Percentiles rank a stretch among this genome's conserved stretches.
phyloP scores from a whole-genome alignment of 2,797 vertebrate species.

The Sebastes trivittatus region DNA sequence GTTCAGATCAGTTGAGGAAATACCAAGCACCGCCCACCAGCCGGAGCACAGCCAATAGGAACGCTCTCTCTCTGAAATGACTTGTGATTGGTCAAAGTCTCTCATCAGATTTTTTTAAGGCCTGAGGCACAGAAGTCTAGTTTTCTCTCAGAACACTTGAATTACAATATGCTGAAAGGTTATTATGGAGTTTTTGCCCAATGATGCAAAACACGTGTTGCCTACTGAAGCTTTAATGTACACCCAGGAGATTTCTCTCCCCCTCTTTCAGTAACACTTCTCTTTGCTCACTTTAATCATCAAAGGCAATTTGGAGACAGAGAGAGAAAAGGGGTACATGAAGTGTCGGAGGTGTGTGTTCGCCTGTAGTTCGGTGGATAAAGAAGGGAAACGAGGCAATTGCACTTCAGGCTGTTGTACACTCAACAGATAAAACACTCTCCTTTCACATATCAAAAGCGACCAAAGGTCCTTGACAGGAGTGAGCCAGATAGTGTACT shows the following conservation, averaged over 20 bases:
- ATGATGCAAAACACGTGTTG: neutral
- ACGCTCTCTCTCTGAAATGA: too few relatives aligned
- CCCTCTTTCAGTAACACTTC: neutral
- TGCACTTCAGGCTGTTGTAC: constrained; percentile 27
- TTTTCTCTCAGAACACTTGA: neutral
- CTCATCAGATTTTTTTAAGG: too few relatives aligned
- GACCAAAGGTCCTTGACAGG: constrained; percentile 19
- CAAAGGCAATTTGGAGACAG: constrained; percentile 19
- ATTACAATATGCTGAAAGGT: neutral
- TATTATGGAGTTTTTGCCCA: neutral
- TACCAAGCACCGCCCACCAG: too few relatives aligned
- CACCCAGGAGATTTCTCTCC: neutral
- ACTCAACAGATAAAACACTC: constrained; percentile 33
- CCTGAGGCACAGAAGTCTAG: neutral
- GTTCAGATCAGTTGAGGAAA: too few relatives aligned
- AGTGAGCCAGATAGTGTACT: constrained; percentile 19
- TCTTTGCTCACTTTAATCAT: constrained; percentile 23
- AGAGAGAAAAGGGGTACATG: neutral
- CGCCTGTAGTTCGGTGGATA: constrained; percentile 20
- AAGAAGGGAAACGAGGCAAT: constrained; percentile 18
- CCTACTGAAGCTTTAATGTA: too few relatives aligned
- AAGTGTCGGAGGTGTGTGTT: neutral
- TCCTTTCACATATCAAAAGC: constrained; percentile 35
- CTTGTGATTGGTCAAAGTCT: too few relatives aligned
- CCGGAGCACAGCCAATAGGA: too few relatives aligned